These are phyloP conservation scores for Drymodes brunneopygia DNA, from an alignment of 2,113 vertebrate genomes.

Conservation along the genomic window DNA sequence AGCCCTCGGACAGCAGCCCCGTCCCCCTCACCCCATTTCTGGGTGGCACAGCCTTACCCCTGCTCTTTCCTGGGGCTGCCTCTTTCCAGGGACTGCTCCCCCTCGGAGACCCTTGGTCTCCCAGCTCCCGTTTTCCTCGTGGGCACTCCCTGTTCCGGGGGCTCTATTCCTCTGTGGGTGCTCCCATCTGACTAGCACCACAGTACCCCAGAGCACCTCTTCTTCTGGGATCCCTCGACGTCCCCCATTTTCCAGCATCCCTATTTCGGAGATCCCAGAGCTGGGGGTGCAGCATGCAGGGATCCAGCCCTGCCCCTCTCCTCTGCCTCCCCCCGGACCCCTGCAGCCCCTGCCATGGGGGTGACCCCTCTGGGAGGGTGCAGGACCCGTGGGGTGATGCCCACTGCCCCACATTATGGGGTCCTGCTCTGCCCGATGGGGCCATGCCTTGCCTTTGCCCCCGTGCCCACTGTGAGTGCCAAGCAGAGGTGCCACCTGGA, in stretches of 20 bases:
- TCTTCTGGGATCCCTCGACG: rapidly evolving
- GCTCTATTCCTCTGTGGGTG: neutral
- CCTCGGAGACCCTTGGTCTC: neutral
- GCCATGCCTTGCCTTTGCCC: neutral
- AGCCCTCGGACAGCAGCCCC: neutral
- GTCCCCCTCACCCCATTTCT: neutral
- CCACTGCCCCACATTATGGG: rapidly evolving
- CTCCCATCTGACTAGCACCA: rapidly evolving
- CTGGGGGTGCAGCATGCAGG: neutral
- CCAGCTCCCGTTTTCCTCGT: neutral
- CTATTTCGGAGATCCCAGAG: neutral
- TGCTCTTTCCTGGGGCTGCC: neutral
- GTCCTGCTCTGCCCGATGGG: neutral
- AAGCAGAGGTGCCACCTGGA: neutral
- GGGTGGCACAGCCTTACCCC: neutral
- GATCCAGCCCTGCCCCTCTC: neutral
- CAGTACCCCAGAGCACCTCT: neutral
- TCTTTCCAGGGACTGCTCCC: neutral
- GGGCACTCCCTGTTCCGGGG: neutral
- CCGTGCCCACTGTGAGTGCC: rapidly evolving
- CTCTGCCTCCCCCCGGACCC: too few relatives aligned
- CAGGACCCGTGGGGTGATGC: neutral
- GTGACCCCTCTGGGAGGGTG: neutral
- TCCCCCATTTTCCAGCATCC: neutral
- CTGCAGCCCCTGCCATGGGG: neutral